Evolutionary conservation across 2,113 vertebrate species (phyloP), one percentile per base, ranked within the genome.

Genomic region (Brachyhypopomus occidentalis): DNA sequence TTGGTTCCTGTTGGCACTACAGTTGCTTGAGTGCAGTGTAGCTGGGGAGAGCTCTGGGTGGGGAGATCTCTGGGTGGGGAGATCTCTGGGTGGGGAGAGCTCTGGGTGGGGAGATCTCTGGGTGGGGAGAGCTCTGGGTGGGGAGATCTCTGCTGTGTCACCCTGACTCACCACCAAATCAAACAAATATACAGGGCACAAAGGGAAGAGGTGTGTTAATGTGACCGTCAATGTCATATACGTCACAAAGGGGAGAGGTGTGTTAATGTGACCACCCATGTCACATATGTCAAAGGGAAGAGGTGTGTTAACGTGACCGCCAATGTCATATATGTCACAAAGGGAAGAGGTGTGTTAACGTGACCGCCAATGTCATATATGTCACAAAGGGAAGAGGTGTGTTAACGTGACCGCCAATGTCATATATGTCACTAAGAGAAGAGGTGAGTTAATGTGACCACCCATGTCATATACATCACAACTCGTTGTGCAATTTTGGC

Each of bases 321-420:
- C n/a, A n/a, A 30, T 30, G 30, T 30, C 30, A 30, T 30, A 30
- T 30, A 30, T 45, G 6, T 78, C 60, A 73, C 23, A 78, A 86
- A 58, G 23, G 59, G 73, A 82, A 84, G 41, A 56, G 77, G 75
- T 62, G 73, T 5, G 25, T 71, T 76, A 72, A 84, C 67, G 82
- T 84, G 82, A 86, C 82, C 72, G 66, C 41, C 56, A 22, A 19
- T 85, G 59, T 85, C 86, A 85, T n/a, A n/a, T n/a, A n/a, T n/a
- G n/a, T n/a, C 30, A 30, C 30, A 30, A 30, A 30, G 30, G 30
- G n/a, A n/a, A n/a, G n/a, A n/a, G n/a, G 30, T 30, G 30, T 30
- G 30, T 30, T 30, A 30, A 30, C 3, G 1, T 30, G 30, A 30
- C 30, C 30, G n/a, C n/a, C n/a, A n/a, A 30, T 30, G 30, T 30